These are phyloP conservation scores for Scaptomyza tumidula DNA, from an alignment of 2,888 invertebrate species.

Conservation along the genomic window DNA sequence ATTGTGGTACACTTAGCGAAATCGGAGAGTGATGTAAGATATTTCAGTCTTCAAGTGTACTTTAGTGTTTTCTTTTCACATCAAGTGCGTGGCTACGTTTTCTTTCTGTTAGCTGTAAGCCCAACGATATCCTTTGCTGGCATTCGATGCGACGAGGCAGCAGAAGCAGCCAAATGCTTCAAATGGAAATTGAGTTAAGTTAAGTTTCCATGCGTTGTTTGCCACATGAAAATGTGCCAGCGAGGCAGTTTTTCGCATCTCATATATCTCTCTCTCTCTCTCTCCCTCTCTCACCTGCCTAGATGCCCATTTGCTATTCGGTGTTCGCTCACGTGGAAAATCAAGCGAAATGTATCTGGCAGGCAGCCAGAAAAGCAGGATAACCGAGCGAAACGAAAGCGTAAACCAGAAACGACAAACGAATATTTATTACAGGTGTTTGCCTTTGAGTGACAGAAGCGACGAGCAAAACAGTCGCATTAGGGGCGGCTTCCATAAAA, in stretches of 20 bases:
- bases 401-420: constrained; percentile 67
- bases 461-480: constrained; percentile 46
- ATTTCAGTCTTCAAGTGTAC: neutral
- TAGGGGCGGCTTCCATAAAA: constrained; percentile 34
- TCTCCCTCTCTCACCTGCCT: constrained; percentile 14
- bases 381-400: constrained; percentile 32
- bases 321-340: constrained; percentile 73
- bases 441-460: constrained; percentile 74
- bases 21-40: neutral
- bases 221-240: constrained; percentile 64
- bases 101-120: constrained; percentile 54
- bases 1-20: neutral
- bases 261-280: neutral
- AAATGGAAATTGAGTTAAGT: constrained; percentile 54
- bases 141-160: neutral
- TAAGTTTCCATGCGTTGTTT: constrained; percentile 25
- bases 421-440: constrained; percentile 80
- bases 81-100: constrained; percentile 66
- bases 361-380: constrained; percentile 65
- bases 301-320: constrained; percentile 13
- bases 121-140: constrained; percentile 30
- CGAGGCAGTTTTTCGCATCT: constrained; percentile 46
- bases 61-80: constrained; percentile 28
- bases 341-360: constrained; percentile 75
- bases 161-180: constrained; percentile 7